Base-by-base conservation (phyloP, 2,797 vertebrate genomes). In the Nothura maculosa region DNA sequence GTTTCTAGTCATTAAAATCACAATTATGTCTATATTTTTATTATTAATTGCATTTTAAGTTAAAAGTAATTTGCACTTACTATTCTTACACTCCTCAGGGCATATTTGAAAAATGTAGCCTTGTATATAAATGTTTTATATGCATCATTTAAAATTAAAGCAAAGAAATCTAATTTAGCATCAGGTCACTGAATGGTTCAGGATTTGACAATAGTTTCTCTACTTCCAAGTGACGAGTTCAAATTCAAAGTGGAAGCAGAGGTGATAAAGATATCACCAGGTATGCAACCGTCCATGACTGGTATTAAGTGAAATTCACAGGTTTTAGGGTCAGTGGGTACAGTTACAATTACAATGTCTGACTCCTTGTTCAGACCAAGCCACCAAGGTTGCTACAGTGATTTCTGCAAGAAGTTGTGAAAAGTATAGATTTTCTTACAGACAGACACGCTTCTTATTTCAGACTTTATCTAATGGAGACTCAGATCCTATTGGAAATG, bases 51-150 rank as follows among this genome's bases (percentile, higher is more conserved):
- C n/a, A 62, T 78, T 85, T 68, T 11, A 89, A 87, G 45, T 54
- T 75, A 87, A 85, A 89, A 91, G 45, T 20, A 75, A 62, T 78
- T 83, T 72, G 40, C n/a, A 32, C 13, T 87, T 85, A 79, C 80
- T 81, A 90, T 83, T 85, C 34, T 72, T 55, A 52, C 30, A 28
- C 17, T 87, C 66, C 55, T 61, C 17, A 36, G 50, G 67, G 69
- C 21, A 32, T 42, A 85, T 68, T 69, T 83, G 43, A 43, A 85
- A 87, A 72, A 79, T 7, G 3, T 5, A 58, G 13, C 36, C 12
- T 72, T 55, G 21, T 48, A 68, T 27, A 76, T 15, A 62, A 73
- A 63, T 5, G 24, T 47, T 89, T 77, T 42, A 66, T 6, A 58
- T 16, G 30, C 9, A 32, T 62, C 16, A 72, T 36, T 61, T 18